Evolutionary conservation across 2,888 invertebrate genomes (phyloP).

Genomic region (Muscina levida): DNA sequence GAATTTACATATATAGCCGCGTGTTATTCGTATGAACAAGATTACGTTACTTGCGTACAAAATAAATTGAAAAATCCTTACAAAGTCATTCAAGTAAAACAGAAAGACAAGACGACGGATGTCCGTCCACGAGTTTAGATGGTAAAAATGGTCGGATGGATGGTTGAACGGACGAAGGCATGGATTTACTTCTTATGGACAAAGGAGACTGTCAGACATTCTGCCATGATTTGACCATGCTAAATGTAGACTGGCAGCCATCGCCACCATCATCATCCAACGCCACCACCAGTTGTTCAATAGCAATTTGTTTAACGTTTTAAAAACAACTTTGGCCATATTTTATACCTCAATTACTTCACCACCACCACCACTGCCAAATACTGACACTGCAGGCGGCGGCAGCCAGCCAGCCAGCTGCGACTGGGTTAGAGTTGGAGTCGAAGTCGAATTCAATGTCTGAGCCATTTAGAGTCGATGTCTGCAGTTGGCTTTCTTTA

Average conservation of each 20-base stretch:
- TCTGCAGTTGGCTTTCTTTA: conserved; percentile 1
- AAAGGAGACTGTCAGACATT: conserved; percentile 6
- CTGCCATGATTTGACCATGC: conserved; percentile 2
- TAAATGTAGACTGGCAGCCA: conserved; percentile 30
- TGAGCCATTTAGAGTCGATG: neutral
- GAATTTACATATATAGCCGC: too few species aligned
- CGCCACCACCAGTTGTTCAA: conserved; percentile 53
- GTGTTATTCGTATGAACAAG: conserved; percentile 8
- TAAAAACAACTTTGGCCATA: conserved; percentile 63
- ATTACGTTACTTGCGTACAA: conserved; percentile 20
- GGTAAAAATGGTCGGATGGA: too few species aligned
- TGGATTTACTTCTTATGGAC: neutral
- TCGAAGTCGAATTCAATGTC: too few species aligned
- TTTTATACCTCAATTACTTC: conserved; percentile 65
- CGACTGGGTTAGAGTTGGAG: too few species aligned
- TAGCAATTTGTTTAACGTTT: conserved; percentile 66
- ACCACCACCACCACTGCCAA: conserved; percentile 4
- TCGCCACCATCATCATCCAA: neutral
- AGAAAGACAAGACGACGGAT: neutral
- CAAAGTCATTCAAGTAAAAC: neutral
- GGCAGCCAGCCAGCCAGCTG: neutral
- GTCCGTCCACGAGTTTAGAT: too few species aligned
- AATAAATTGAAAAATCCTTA: neutral
- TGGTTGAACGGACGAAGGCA: neutral
- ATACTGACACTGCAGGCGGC: neutral